Evolutionary conservation across 2,797 vertebrate genomes (phyloP).

Genomic region (Anabacerthia variegaticeps): DNA sequence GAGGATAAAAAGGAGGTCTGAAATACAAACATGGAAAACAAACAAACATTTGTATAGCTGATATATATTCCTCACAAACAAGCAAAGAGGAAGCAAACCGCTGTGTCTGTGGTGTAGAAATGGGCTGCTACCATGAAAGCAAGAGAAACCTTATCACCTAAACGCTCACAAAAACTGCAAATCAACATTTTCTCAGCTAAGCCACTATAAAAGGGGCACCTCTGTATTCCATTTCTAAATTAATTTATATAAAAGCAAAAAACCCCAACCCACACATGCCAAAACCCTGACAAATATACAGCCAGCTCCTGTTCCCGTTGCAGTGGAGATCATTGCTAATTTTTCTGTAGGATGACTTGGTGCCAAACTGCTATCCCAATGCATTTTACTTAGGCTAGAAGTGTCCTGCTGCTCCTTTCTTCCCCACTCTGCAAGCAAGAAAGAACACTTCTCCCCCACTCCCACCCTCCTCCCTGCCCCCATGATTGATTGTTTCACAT

Average conservation of each 20-base stretch:
- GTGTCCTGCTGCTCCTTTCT: neutral
- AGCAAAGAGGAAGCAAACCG: neutral
- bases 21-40: neutral
- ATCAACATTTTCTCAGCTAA: neutral
- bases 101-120: neutral
- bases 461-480: neutral
- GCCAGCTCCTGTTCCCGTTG: conserved; percentile 4
- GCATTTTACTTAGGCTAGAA: neutral
- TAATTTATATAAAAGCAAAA: conserved; percentile 54
- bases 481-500: neutral
- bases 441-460: neutral
- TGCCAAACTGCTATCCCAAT: conserved; percentile 3
- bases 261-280: neutral
- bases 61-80: neutral
- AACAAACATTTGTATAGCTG: neutral
- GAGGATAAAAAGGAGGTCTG: neutral
- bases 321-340: neutral
- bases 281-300: conserved; percentile 29
- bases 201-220: neutral
- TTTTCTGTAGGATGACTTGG: conserved; percentile 23
- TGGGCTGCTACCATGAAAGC: neutral
- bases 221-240: conserved; percentile 48
- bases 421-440: neutral
- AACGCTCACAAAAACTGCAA: neutral
- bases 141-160: neutral